Base-by-base conservation (phyloP, 53 echinoderm and acorn worm species). In the Holothuria scabra region DNA sequence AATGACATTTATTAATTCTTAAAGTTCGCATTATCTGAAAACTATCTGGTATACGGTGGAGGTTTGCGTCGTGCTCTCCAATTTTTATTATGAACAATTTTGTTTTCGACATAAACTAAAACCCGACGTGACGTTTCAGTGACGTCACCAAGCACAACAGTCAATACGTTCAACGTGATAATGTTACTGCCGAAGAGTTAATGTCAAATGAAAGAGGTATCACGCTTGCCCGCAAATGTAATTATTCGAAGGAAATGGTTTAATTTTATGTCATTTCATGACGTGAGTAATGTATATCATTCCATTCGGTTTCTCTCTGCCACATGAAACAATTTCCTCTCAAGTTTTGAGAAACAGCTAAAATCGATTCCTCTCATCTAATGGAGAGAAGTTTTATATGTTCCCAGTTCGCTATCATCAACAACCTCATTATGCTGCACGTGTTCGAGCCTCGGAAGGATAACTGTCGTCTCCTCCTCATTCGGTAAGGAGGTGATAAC, bases 221-320 rank as follows among this genome's bases (percentile, higher is more conserved):
- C 59, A 79, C 59, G 26, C 58, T 56, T 56, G 59, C 58, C 34
- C 28, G 32, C 57, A 28, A 56, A 59, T 79, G 79, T 56, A 79
- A 79, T 59, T 79, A 57, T 79, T 79, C 79, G 32, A 33, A 28
- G 55, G 79, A 32, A 59, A 57, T 79, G 57, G 59, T 46, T 49
- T 79, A 56, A 72, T 72, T 72, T 72, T 24, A 72, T 72, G 72
- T 72, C 72, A 72, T 44, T 48, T 48, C 25, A 32, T 23, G 19
- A 23, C n/a, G 48, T 72, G n/a, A 44, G 46, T 24, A 48, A 72
- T 25, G 72, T 44, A 44, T 72, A 72, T 72, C 46, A 72, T 44
- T 72, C 48, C 49, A n/a, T 1, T 21, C 1, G 6, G 72, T 52
- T 52, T 52, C 52, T 52, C 0, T 52, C 52, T 52, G 52, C 2